Evolutionary conservation across 2,888 invertebrate genomes (phyloP).

Genomic region (Rhimphoctona megacephalus): DNA sequence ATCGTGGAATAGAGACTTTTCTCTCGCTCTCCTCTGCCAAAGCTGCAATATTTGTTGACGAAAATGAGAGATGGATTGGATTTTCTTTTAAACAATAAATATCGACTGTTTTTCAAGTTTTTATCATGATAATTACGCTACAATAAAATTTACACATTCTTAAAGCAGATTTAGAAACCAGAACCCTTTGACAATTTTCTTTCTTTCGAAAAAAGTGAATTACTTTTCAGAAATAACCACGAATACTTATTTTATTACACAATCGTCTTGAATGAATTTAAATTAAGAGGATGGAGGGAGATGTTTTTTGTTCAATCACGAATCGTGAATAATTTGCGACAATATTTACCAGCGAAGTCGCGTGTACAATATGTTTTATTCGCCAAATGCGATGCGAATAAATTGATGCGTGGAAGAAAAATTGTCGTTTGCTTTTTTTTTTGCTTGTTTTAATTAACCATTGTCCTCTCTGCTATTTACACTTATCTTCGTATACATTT

Average conservation of each 20-base stretch:
- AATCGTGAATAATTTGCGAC: conserved; percentile 13
- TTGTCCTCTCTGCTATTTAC: conserved; percentile 38
- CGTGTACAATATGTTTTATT: conserved; percentile 49
- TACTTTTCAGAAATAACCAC: too few relatives aligned
- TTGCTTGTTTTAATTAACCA: conserved; percentile 21
- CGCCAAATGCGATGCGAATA: conserved; percentile 55
- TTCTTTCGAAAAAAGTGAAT: not conserved
- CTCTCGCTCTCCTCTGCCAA: not conserved
- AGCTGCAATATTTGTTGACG: not conserved
- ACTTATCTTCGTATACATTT: conserved; percentile 20
- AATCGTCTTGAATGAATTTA: not conserved
- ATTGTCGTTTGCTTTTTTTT: not conserved
- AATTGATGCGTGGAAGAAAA: conserved; percentile 50
- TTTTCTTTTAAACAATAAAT: not conserved
- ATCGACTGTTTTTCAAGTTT: conserved; percentile 8
- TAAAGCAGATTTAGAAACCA: not conserved
- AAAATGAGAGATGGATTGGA: not conserved
- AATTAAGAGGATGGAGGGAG: not conserved
- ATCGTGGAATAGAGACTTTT: conserved; percentile 1
- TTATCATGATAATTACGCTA: not conserved
- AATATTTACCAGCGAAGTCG: conserved; percentile 22
- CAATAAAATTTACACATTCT: not conserved
- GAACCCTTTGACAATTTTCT: not conserved
- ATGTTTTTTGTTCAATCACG: not conserved
- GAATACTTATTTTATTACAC: not conserved